A percentile compares a stretch with the other conserved stretches of the same genome.
Conservation (phyloP, 2,888 invertebrate species). For the Tetranychus truncatus region DNA sequence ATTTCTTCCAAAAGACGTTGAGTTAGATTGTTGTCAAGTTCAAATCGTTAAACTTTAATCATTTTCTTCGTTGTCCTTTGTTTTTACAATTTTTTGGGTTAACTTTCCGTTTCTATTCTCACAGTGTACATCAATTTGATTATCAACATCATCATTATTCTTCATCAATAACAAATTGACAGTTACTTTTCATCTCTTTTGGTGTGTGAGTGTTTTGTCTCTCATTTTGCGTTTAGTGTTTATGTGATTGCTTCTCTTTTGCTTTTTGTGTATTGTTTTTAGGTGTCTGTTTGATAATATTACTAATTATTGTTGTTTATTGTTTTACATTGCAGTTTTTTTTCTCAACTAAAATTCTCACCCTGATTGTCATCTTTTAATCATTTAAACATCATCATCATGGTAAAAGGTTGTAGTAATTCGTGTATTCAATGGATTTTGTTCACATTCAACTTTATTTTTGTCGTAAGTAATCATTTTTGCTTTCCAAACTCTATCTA, state of each 20-base stretch:
- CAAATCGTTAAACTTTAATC: not conserved
- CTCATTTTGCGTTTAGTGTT: not conserved
- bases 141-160: not conserved
- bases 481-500: not conserved
- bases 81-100: not conserved
- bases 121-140: not conserved
- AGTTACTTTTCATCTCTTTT: not conserved
- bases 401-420: conserved; percentile 12
- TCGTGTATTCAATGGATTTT: conserved; percentile 4
- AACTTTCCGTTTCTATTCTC: not conserved
- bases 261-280: no score
- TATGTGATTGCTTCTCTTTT: no score
- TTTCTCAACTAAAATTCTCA: no score
- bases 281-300: no score
- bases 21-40: no score
- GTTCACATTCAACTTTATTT: conserved; percentile 13
- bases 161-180: not conserved
- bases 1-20: not conserved
- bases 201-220: not conserved
- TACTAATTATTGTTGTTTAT: no score
- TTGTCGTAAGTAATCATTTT: conserved; percentile 8
- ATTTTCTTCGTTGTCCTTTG: not conserved
- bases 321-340: no score
- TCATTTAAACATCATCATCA: not conserved
- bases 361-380: no score